These are phyloP conservation scores for Pteruthius melanotis DNA, from an alignment of 2,113 vertebrate genomes.

Conservation along the genomic window DNA sequence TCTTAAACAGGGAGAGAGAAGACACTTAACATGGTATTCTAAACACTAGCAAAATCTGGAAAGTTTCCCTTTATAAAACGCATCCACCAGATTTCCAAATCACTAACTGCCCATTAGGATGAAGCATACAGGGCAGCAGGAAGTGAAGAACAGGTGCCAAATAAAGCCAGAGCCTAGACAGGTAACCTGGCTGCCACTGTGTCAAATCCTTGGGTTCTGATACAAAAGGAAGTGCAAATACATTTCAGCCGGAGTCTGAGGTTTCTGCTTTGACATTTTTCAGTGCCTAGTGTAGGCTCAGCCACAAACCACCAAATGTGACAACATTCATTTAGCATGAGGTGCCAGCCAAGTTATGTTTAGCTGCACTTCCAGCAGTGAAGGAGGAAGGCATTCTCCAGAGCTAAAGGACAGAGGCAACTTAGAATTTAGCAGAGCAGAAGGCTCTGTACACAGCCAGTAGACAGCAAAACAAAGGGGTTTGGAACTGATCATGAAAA, in stretches of 20 bases:
- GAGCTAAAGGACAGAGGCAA: neutral
- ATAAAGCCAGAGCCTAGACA: neutral
- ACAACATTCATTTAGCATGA: neutral
- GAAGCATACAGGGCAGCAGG: neutral
- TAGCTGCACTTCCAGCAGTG: neutral
- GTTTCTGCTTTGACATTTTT: neutral
- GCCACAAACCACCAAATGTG: neutral
- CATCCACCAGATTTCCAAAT: neutral
- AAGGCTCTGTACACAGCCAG: neutral
- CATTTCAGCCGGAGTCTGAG: neutral
- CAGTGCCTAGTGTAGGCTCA: neutral
- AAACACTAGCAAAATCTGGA: neutral
- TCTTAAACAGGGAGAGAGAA: neutral
- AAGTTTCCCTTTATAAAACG: neutral
- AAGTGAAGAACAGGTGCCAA: neutral
- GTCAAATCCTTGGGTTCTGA: neutral
- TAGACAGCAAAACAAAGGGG: neutral
- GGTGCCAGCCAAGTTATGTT: neutral
- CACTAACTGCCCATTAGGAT: neutral
- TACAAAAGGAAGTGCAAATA: neutral
- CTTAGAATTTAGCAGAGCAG: neutral
- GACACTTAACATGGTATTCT: neutral
- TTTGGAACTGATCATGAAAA: neutral
- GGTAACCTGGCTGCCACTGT: neutral
- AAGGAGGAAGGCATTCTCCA: neutral